Evolutionary conservation across 2,888 invertebrate genomes (phyloP), one percentile per base, ranked within the genome.

Genomic region (Eudemis profundana): DNA sequence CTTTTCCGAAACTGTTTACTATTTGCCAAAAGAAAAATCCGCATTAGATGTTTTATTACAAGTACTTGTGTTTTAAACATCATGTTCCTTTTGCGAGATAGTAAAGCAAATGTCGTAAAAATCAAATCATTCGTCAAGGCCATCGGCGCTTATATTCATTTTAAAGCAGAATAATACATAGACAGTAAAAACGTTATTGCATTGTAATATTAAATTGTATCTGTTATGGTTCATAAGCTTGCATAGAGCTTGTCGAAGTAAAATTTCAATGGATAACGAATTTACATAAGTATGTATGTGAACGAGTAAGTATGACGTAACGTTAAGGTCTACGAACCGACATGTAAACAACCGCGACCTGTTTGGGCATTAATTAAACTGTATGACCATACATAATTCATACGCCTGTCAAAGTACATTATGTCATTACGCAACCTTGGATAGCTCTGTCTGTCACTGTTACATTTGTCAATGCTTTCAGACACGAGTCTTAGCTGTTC

Each of bases 301-400:
- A 74, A 75, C 72, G 57, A 50, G 53, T 53, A 67, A 50, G 53
- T 53, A 67, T 81, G 79, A 78, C 72, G 78, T 73, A 80, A 79
- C 75, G 53, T 68, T 70, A 68, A 70, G 77, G 78, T 78, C 76
- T 70, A 74, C 61, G 76, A 78, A 79, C 82, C 68, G 74, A 68
- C 73, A 70, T 71, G 75, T 81, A 77, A 81, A 78, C 80, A 81
- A 69, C 71, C 46, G 47, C 60, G 23, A 56, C 47, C 54, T 40
- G 59, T 68, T 54, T 36, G 40, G 29, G 36, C 33, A 44, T 61
- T 64, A 67, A 67, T 59, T 62, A 62, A 44, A 42, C 44, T 42
- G 57, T 66, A 66, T 42, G 57, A 29, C 47, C 53, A 19, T 51
- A 17, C 36, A 29, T 12, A 44, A 19, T 51, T 14, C 36, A 29